Conservation (phyloP, 2,113 vertebrate genomes). For the Carollia perspicillata region DNA sequence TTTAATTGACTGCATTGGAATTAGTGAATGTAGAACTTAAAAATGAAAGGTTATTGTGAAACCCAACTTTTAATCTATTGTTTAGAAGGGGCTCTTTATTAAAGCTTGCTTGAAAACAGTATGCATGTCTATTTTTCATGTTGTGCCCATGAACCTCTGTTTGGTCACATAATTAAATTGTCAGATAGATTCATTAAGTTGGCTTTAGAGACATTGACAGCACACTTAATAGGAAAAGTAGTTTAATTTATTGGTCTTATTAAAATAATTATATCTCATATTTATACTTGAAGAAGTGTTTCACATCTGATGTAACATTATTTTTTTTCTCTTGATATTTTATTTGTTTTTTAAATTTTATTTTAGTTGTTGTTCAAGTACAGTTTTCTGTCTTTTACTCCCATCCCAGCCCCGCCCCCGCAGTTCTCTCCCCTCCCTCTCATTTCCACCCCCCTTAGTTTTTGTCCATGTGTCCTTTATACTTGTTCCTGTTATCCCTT, state of each 20-base stretch:
- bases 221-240: not conserved
- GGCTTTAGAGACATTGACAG: not conserved
- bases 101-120: not conserved
- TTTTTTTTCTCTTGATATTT: no score
- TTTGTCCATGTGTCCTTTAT: no score
- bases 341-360: no score
- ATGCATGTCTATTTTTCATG: not conserved
- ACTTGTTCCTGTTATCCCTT: no score
- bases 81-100: not conserved
- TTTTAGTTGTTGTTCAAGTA: no score
- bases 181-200: conserved; percentile 29
- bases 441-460: no score
- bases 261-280: conserved; percentile 55
- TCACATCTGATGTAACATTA: conserved; percentile 13
- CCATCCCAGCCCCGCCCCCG: no score
- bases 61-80: not conserved
- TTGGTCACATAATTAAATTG: conserved; percentile 31
- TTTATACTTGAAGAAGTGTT: conserved; percentile 39
- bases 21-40: not conserved
- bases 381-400: no score
- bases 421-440: no score
- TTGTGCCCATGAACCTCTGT: not conserved
- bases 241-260: not conserved
- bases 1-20: not conserved
- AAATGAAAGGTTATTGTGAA: not conserved